Evolutionary conservation across 2,888 invertebrate species (phyloP).

Genomic region (Anticlea derivata): DNA sequence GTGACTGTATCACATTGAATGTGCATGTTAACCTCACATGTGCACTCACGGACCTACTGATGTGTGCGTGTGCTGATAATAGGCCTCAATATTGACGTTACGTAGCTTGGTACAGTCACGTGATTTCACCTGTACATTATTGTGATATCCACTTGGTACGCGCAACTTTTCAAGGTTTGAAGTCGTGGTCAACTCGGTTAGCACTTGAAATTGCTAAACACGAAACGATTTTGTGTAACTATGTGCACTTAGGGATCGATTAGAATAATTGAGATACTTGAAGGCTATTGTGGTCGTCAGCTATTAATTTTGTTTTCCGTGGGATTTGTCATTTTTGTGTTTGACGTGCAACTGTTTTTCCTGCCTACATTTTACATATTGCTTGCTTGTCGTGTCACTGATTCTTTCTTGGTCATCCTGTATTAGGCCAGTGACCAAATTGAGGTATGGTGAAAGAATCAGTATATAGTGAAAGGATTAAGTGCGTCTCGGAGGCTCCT

Average conservation of each 20-base stretch:
- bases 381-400: no score
- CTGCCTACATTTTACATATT: background rate
- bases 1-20: constrained; percentile 48
- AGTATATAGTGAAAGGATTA: no score
- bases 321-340: background rate
- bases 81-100: constrained; percentile 42
- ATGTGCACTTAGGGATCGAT: constrained; percentile 29
- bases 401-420: no score
- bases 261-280: constrained; percentile 26
- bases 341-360: background rate
- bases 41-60: constrained; percentile 20
- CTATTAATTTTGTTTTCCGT: constrained; percentile 8
- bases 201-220: constrained; percentile 26
- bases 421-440: no score
- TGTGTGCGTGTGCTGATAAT: constrained; percentile 48
- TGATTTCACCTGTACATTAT: constrained; percentile 31
- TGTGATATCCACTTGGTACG: constrained; percentile 15
- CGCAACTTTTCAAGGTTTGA: constrained; percentile 29
- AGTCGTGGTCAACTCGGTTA: constrained; percentile 31
- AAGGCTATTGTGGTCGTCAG: constrained; percentile 5
- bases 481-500: no score
- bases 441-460: no score
- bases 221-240: constrained; percentile 27
- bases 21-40: constrained; percentile 49
- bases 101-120: constrained; percentile 26